Evolutionary conservation across 2,888 invertebrate genomes (phyloP), one percentile per base, ranked within the genome.

Genomic region (Drosophila quinaria): DNA sequence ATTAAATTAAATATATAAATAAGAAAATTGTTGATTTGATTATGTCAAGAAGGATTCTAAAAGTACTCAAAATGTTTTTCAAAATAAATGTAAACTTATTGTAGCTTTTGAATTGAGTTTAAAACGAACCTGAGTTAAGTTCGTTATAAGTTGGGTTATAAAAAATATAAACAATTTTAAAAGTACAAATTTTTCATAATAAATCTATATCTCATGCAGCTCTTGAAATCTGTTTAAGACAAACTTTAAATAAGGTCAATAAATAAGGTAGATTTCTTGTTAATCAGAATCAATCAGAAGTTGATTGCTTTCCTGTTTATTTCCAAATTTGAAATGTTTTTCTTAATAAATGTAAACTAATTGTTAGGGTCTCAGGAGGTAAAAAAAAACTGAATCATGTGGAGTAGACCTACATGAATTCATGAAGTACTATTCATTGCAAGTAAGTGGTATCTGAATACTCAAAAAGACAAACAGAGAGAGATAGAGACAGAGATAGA

Each of bases 391-490:
- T 61, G 55, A 70, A 46, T 62, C 72, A 72, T 61, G 46, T 61
- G 22, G 46, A 70, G 29, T 33, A 6, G 9, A 35, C 46, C 19
- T 39, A 47, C 10, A 17, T 39, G 49, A 59, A 49, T 58, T 8
- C 29, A 29, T 29, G 29, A 15, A 46, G 33, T 31, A 15, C 41
- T 54, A 42, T 75, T 49, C 54, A 72, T 56, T 51, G 62, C 56
- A 76, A 61, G 70, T 70, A 69, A 61, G 70, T 70, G 60, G 54
- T 31, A 70, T 72, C 63, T 56, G 49, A 56, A 58, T 73, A 74
- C 63, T 74, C 56, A 64, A 76, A 59, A 51, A 55, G 58, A 69
- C 56, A 37, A 13, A 39, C n/a, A 1, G 6, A 41, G 61, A 42
- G 13, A 25, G 25, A 49, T 33, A 13, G 11, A 22, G 11, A 50